phyloP scores from a whole-genome alignment of 2,113 vertebrate genomes.

The Ptilorrhoa leucosticta region DNA sequence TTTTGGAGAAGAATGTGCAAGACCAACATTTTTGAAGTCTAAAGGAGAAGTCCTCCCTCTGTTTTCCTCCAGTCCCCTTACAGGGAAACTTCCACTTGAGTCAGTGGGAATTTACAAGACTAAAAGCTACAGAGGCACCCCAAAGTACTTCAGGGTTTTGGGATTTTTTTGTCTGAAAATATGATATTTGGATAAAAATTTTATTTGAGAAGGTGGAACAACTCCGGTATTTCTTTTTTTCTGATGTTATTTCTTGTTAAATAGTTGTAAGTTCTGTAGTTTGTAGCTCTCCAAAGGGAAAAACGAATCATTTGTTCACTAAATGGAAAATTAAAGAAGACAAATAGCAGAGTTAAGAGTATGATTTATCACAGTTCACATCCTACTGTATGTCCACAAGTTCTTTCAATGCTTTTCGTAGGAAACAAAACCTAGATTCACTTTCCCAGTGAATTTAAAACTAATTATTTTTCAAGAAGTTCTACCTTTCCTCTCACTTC shows the following conservation, averaged over 20 bases:
- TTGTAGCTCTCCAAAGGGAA: conserved; percentile 38
- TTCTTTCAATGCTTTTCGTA: conserved; percentile 34
- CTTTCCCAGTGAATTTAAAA: neutral
- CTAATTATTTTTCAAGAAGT: neutral
- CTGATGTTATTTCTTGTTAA: neutral
- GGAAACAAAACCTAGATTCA: conserved; percentile 10
- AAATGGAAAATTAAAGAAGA: conserved; percentile 58
- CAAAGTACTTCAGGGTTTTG: neutral
- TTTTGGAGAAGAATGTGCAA: conserved; percentile 54
- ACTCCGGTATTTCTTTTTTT: neutral
- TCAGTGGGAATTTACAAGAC: neutral
- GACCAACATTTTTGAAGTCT: conserved; percentile 33
- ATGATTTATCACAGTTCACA: conserved; percentile 32
- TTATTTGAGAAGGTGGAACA: conserved; percentile 28
- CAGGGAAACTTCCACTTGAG: neutral
- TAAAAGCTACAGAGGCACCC: neutral
- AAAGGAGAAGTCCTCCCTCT: conserved; percentile 9
- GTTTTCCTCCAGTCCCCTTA: neutral
- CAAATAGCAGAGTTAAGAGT: conserved; percentile 21
- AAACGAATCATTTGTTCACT: conserved; percentile 46
- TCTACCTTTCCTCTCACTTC: neutral
- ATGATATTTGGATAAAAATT: neutral
- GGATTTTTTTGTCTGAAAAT: neutral
- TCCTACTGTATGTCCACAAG: conserved; percentile 14
- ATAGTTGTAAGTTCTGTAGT: conserved; percentile 27